Percentiles rank a stretch among this genome's conserved stretches.
Evolutionary conservation across 1,140 invertebrate genomes (phyloP).

Genomic region (Drosophila asahinai): DNA sequence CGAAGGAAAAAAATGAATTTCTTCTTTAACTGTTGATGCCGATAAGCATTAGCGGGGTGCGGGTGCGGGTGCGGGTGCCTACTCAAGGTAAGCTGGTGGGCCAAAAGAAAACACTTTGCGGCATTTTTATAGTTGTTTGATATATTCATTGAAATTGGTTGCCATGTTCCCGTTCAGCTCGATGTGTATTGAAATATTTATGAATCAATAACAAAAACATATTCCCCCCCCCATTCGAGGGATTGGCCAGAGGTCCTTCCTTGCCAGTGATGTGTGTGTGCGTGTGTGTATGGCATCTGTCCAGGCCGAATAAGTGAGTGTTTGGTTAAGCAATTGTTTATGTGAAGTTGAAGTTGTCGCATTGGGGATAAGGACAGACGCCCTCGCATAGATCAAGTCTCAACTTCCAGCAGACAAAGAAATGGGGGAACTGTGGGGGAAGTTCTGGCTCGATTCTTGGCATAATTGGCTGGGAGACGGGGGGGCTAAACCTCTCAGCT

Average conservation of each 20-base stretch:
- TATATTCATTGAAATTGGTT: conserved; percentile 83
- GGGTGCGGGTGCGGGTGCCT: background rate
- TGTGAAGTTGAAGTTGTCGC: conserved; percentile 66
- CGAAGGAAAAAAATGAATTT: conserved; percentile 50
- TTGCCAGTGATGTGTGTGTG: background rate
- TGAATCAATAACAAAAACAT: conserved; percentile 80
- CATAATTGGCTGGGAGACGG: conserved; percentile 31
- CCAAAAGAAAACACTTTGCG: conserved; percentile 78
- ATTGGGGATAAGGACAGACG: conserved; percentile 43
- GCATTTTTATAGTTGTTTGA: conserved; percentile 83
- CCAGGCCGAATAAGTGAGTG: conserved; percentile 60
- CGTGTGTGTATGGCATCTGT: conserved; percentile 41
- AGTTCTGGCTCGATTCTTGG: conserved; percentile 15
- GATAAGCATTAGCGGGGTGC: conserved; percentile 57
- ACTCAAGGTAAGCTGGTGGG: conserved; percentile 63
- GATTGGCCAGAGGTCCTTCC: conserved; percentile 9
- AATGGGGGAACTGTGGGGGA: background rate
- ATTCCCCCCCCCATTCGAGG: conserved; percentile 12
- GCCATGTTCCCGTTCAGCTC: conserved; percentile 35
- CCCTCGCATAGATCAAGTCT: conserved; percentile 37
- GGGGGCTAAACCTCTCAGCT: conserved; percentile 2
- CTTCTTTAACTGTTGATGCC: conserved; percentile 77
- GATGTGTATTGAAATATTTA: conserved; percentile 81
- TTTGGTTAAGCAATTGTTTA: conserved; percentile 79
- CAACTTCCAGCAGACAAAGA: conserved; percentile 7